phyloP scores from a whole-genome alignment of 2,113 vertebrate species.

The Cyrtonyx montezumae region DNA sequence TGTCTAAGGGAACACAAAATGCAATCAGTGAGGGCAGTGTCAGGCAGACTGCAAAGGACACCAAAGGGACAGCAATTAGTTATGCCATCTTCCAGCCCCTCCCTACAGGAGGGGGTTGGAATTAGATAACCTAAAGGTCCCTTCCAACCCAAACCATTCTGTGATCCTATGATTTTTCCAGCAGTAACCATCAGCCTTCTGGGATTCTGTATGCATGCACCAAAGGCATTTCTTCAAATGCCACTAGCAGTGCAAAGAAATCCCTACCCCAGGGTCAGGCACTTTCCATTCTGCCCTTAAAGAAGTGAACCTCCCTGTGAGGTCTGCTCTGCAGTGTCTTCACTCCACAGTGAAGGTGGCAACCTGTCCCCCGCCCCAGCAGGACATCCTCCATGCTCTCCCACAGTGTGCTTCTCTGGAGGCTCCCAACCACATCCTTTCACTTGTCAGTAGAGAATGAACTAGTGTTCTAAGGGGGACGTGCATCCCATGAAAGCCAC shows the following conservation, averaged over 20 bases:
- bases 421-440: not conserved
- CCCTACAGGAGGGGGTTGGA: too few relatives aligned
- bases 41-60: not conserved
- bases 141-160: too few relatives aligned
- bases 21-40: accelerated
- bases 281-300: not conserved
- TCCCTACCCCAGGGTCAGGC: not conserved
- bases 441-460: not conserved
- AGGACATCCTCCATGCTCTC: not conserved
- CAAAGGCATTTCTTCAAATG: not conserved
- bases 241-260: not conserved
- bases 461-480: not conserved
- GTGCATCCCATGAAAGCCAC: not conserved
- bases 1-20: not conserved
- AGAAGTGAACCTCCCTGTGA: not conserved
- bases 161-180: not conserved
- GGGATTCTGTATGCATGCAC: not conserved
- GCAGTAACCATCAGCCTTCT: not conserved
- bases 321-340: not conserved
- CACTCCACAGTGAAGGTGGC: not conserved
- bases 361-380: accelerated
- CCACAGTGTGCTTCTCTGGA: not conserved
- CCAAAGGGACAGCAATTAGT: not conserved
- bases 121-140: too few relatives aligned
- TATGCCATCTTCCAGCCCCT: not conserved